Evolutionary conservation across 2,888 invertebrate genomes (phyloP).

Genomic region (Dromius quadrimaculatus): DNA sequence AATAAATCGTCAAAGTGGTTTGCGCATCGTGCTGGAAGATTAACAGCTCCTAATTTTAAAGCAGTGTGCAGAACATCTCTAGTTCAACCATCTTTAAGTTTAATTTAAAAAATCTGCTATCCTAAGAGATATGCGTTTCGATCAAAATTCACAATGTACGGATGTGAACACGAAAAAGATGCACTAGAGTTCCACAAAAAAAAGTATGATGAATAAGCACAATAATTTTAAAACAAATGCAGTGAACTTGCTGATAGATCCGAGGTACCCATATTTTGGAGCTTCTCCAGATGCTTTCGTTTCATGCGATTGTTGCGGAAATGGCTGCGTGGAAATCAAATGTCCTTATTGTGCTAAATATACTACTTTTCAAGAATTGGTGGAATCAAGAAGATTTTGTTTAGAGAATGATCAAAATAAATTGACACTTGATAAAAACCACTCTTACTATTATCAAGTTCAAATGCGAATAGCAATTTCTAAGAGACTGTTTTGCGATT

Average conservation of each 20-base stretch:
- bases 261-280: neutral
- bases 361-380: neutral
- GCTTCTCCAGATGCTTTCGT: conserved; percentile 17
- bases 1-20: no score
- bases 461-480: neutral
- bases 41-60: neutral
- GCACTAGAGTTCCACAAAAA: neutral
- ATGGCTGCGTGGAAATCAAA: conserved; percentile 23
- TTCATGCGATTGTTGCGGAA: neutral
- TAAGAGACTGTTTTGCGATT: conserved; percentile 1
- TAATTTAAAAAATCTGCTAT: neutral
- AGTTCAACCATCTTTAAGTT: neutral
- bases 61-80: neutral
- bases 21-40: neutral
- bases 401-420: neutral
- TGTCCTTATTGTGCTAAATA: conserved; percentile 1
- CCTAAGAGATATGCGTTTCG: neutral
- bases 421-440: neutral
- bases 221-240: neutral
- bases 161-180: neutral
- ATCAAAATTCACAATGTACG: neutral
- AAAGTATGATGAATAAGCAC: neutral
- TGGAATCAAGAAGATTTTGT: neutral
- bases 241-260: neutral
- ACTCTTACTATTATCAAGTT: conserved; percentile 1